Evolutionary conservation across 2,797 vertebrate species (phyloP).

Genomic region (Tiaroga cobitis): DNA sequence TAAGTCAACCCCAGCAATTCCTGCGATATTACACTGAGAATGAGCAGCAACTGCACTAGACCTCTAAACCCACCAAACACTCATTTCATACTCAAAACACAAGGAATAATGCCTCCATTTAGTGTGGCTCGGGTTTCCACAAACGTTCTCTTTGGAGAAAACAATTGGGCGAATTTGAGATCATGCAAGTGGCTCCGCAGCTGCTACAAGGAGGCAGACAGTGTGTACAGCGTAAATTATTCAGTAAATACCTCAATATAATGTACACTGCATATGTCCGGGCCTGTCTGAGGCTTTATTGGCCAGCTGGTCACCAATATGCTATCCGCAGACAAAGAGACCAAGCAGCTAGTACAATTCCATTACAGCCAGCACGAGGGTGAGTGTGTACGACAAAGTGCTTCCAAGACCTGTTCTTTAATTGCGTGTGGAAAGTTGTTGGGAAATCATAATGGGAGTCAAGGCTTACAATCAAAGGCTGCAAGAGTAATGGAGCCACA

Average conservation of each 20-base stretch:
- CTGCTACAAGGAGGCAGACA: slow-evolving; percentile 71
- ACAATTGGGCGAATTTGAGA: slow-evolving; percentile 64
- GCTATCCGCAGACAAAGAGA: slow-evolving; percentile 74
- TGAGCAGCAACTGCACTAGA: slow-evolving; percentile 29
- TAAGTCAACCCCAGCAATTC: slow-evolving; percentile 15
- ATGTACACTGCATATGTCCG: slow-evolving; percentile 84
- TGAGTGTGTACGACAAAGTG: slow-evolving; percentile 64
- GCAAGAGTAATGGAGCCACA: slow-evolving; percentile 73
- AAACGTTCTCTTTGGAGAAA: slow-evolving; percentile 55
- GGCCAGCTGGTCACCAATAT: slow-evolving; percentile 87
- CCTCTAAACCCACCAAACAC: slow-evolving; percentile 7
- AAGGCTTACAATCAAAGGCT: slow-evolving; percentile 41
- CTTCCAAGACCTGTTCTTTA: slow-evolving; percentile 82
- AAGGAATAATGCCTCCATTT: slow-evolving; percentile 44
- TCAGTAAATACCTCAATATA: slow-evolving; percentile 83
- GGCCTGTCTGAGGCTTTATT: slow-evolving; percentile 78
- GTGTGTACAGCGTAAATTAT: slow-evolving; percentile 83
- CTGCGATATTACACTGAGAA: background rate
- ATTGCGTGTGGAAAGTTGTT: slow-evolving; percentile 81
- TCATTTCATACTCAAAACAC: slow-evolving; percentile 8
- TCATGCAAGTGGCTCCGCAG: slow-evolving; percentile 73
- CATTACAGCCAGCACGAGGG: slow-evolving; percentile 65
- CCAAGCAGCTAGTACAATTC: slow-evolving; percentile 58
- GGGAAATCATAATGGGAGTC: slow-evolving; percentile 67
- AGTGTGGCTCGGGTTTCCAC: slow-evolving; percentile 42